Conservation (phyloP, 2,888 invertebrate species). For the Agonopterix subpropinquella region DNA sequence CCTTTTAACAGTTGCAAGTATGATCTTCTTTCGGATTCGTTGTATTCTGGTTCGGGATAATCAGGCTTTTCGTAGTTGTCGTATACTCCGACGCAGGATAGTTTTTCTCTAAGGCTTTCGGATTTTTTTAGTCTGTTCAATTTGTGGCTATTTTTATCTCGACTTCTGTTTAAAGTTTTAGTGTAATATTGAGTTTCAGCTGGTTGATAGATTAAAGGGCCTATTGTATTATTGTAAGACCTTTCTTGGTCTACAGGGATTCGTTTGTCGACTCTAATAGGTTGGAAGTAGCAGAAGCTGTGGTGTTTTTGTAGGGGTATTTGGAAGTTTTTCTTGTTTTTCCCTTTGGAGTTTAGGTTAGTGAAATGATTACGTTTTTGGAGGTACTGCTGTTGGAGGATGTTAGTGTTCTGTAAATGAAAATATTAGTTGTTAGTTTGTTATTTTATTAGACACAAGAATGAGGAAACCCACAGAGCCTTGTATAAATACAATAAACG, state of each 20-base stretch:
- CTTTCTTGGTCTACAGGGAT: constrained; percentile 63
- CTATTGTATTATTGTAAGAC: constrained; percentile 63
- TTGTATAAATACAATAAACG: not conserved
- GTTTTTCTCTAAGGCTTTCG: constrained; percentile 65
- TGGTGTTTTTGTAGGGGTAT: constrained; percentile 79
- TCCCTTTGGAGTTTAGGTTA: constrained; percentile 65
- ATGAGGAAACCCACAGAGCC: constrained; percentile 7
- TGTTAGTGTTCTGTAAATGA: constrained; percentile 77
- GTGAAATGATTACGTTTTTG: constrained; percentile 75
- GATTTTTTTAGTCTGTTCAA: constrained; percentile 68
- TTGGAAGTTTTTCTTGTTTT: constrained; percentile 78
- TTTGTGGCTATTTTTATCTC: constrained; percentile 64
- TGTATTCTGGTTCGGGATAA: constrained; percentile 64
- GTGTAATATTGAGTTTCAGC: constrained; percentile 61
- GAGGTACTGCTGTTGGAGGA: constrained; percentile 74
- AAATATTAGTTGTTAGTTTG: constrained; percentile 52
- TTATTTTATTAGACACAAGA: constrained; percentile 29
- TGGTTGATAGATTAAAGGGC: constrained; percentile 65
- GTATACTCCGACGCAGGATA: constrained; percentile 68
- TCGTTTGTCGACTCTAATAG: constrained; percentile 77
- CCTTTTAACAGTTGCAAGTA: constrained; percentile 64
- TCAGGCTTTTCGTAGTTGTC: constrained; percentile 67
- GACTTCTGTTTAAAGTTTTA: constrained; percentile 65
- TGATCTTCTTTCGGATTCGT: constrained; percentile 60
- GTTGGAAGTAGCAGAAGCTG: constrained; percentile 81